Evolutionary conservation across 2,888 invertebrate genomes (phyloP).

Genomic region (Pollenia griseotomentosa): DNA sequence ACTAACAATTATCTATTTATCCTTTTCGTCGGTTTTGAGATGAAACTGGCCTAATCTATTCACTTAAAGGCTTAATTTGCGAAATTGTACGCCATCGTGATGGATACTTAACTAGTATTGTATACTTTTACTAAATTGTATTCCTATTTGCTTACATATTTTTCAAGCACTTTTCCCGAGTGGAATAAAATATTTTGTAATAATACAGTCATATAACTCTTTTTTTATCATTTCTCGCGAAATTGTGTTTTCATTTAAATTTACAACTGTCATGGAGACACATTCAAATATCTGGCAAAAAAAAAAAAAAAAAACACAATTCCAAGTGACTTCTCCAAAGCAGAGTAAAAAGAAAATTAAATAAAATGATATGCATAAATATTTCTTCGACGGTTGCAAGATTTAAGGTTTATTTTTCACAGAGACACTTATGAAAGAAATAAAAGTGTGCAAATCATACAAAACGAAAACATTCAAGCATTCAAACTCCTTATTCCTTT

Average conservation of each 20-base stretch:
- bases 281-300: not conserved
- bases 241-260: conserved; percentile 81
- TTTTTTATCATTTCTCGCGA: conserved; percentile 59
- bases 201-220: conserved; percentile 49
- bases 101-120: no score
- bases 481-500: conserved; percentile 1
- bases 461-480: conserved; percentile 51
- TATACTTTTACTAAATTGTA: not conserved
- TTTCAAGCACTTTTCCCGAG: not conserved
- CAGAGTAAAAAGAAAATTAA: not conserved
- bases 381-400: not conserved
- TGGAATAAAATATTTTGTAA: conserved; percentile 29
- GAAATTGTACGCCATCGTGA: no score
- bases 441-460: conserved; percentile 32
- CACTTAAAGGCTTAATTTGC: no score
- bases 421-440: conserved; percentile 34
- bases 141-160: not conserved
- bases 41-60: no score
- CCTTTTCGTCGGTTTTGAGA: no score
- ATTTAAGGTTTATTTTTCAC: not conserved
- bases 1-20: no score
- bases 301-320: not conserved
- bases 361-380: no score
- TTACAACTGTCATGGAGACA: conserved; percentile 80
- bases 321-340: not conserved